Conservation (phyloP, 2,888 invertebrate genomes). For the Molorchus minor region DNA sequence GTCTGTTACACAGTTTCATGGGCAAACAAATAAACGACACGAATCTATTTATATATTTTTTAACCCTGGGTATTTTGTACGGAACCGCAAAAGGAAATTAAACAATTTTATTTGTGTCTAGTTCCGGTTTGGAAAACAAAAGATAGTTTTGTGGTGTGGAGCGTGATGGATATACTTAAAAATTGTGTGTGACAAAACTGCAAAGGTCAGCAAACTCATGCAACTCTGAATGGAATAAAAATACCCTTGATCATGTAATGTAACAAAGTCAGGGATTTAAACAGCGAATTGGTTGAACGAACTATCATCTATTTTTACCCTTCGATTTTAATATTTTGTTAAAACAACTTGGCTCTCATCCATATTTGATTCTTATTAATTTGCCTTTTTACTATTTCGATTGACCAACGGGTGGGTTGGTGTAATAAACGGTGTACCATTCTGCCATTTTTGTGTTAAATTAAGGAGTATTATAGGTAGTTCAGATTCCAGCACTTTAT, state of each 20-base stretch:
- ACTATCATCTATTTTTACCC: conserved; percentile 7
- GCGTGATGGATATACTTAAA: not conserved
- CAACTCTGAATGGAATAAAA: not conserved
- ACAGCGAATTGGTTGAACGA: not conserved
- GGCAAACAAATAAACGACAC: conserved; percentile 11
- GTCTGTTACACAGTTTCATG: not conserved
- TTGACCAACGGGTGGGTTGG: no score
- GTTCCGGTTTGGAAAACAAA: not conserved
- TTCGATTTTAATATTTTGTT: not conserved
- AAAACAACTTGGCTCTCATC: not conserved
- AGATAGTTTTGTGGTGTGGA: not conserved
- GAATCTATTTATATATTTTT: conserved; percentile 1
- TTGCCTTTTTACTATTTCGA: no score
- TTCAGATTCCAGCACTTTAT: no score
- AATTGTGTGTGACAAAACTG: no score
- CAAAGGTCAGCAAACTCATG: no score
- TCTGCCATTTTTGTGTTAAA: no score
- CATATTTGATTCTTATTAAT: not conserved
- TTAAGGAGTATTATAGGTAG: no score
- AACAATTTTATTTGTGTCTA: not conserved
- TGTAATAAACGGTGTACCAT: no score
- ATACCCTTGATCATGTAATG: not conserved
- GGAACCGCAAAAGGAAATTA: not conserved
- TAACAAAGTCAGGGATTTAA: not conserved
- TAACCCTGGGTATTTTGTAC: not conserved